A percentile compares a stretch with the other conserved stretches of the same genome.
These are phyloP conservation scores for Caenorhabditis auriculariae DNA, from an alignment of 2,888 invertebrate genomes.

Conservation along the genomic window DNA sequence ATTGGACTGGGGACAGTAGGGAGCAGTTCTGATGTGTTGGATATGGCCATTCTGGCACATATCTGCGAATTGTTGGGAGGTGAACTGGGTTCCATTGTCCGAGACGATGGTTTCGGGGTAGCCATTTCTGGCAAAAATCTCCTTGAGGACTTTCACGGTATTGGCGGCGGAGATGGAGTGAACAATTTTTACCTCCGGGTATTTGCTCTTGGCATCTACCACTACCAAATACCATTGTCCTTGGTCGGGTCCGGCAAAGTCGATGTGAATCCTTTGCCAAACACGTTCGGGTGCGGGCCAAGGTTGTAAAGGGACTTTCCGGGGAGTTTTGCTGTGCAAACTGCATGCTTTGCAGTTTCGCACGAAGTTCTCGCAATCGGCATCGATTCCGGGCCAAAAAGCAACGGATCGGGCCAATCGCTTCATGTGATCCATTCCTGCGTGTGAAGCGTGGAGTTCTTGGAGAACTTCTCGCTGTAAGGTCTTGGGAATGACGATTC, in stretches of 20 bases:
- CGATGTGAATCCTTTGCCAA: conserved; percentile 64
- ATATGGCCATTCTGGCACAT: conserved; percentile 18
- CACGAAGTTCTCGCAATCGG: conserved; percentile 20
- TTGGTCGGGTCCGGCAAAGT: conserved; percentile 64
- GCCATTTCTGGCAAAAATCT: conserved; percentile 23
- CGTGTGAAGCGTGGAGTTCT: conserved; percentile 51
- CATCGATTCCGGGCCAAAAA: conserved; percentile 51
- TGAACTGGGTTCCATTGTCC: conserved; percentile 41
- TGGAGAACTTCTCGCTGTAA: conserved; percentile 31
- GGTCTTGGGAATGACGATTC: conserved; percentile 48
- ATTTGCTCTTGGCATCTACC: conserved; percentile 65
- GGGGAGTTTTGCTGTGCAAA: conserved; percentile 1
- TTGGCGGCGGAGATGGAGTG: conserved; percentile 4
- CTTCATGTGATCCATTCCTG: conserved; percentile 52
- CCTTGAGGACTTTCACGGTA: conserved; percentile 11
- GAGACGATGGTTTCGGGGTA: conserved; percentile 27
- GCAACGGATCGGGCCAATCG: conserved; percentile 40
- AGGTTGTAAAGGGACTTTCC: conserved; percentile 13
- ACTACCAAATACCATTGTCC: conserved; percentile 56
- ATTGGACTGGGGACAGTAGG: conserved; percentile 39
- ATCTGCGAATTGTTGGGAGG: conserved; percentile 15
- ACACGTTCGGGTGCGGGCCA: conserved; percentile 33
- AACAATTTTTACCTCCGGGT: conserved; percentile 61
- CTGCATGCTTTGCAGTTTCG: conserved; percentile 39
- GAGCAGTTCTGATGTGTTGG: conserved; percentile 17